Evolutionary conservation across 2,888 invertebrate species (phyloP).

Genomic region (Nomada goodeniana): DNA sequence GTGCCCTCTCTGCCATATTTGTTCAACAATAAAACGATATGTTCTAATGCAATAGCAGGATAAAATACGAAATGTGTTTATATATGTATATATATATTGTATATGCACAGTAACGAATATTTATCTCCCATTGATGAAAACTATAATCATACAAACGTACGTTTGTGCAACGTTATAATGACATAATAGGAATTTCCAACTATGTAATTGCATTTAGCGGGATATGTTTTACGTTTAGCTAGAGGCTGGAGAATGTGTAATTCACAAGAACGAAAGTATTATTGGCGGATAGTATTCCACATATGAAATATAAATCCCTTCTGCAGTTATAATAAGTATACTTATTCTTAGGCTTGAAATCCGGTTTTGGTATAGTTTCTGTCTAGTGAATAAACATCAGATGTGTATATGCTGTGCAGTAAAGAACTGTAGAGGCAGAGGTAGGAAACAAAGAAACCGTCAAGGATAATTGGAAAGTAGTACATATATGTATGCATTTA

Average conservation of each 20-base stretch:
- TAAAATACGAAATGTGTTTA: no score
- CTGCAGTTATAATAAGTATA: not conserved
- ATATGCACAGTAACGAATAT: not conserved
- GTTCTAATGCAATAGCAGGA: no score
- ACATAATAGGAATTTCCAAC: not conserved
- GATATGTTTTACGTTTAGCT: no score
- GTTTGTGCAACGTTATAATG: not conserved
- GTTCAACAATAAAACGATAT: no score
- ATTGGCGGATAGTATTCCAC: no score
- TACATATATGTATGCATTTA: no score
- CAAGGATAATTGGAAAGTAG: constrained; percentile 1
- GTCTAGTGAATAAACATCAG: not conserved
- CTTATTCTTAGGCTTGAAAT: constrained; percentile 14
- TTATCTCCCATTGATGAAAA: not conserved
- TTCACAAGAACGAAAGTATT: no score
- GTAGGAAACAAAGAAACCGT: constrained; percentile 5
- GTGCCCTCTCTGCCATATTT: not conserved
- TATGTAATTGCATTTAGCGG: not conserved
- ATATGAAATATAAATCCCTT: no score
- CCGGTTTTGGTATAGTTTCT: constrained; percentile 36
- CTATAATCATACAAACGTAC: not conserved
- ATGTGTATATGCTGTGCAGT: not conserved
- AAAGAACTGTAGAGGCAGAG: not conserved
- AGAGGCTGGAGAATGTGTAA: not conserved
- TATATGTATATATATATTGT: not conserved